Conservation (phyloP, 2,113 vertebrate species). For the Eretmochelys imbricata region DNA sequence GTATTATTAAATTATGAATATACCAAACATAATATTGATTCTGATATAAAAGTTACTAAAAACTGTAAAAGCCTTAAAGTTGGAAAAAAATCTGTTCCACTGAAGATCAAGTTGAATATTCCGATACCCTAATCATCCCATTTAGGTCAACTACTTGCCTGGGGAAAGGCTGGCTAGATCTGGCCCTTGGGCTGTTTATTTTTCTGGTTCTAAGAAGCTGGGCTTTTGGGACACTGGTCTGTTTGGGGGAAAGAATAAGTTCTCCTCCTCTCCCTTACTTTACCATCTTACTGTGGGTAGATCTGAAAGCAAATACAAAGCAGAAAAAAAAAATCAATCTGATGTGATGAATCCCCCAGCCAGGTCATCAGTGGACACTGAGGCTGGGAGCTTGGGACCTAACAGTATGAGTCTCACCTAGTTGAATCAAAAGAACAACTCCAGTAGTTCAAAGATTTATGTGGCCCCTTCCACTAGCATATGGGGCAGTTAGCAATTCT, state of each 20-base stretch:
- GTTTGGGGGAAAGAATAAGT: neutral
- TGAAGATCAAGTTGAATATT: neutral
- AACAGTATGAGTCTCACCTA: neutral
- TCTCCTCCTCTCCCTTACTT: neutral
- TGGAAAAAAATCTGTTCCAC: too few species aligned
- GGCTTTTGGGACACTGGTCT: neutral
- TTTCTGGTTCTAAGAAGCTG: neutral
- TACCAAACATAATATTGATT: neutral
- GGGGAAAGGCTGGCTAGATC: neutral
- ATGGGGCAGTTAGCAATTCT: neutral
- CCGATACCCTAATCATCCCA: too few species aligned
- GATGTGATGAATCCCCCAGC: too few species aligned
- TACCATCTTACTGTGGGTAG: neutral
- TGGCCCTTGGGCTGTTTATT: neutral
- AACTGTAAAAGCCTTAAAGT: neutral
- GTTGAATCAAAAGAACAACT: neutral
- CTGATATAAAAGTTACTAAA: neutral
- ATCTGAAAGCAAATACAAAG: neutral
- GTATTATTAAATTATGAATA: neutral
- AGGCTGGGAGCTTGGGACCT: neutral
- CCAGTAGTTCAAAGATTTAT: neutral
- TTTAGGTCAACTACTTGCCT: too few species aligned
- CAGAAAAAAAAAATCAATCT: too few species aligned
- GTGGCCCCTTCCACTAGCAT: neutral
- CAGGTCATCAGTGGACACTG: neutral